phyloP scores from a whole-genome alignment of 2,113 vertebrate genomes.

The Dromas ardeola region DNA sequence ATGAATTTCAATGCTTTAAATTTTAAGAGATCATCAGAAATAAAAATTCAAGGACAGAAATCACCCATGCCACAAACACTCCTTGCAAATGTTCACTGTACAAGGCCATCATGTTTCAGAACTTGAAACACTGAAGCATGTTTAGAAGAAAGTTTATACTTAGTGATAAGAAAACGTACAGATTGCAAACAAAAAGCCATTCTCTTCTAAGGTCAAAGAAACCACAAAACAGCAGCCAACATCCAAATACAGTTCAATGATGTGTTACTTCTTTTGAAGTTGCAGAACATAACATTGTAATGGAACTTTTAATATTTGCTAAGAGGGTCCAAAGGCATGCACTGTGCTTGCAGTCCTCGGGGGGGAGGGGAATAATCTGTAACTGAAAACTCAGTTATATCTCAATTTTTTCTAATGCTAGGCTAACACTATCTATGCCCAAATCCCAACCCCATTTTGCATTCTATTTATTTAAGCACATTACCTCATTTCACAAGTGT shows the following conservation, averaged over 20 bases:
- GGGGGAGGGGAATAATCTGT: not conserved
- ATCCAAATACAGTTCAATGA: not conserved
- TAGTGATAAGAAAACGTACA: slow-evolving; percentile 12
- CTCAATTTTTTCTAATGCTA: not conserved
- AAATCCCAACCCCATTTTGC: not conserved
- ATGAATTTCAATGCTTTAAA: not conserved
- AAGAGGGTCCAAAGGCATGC: not conserved
- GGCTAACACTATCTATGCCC: not conserved
- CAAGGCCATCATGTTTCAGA: slow-evolving; percentile 38
- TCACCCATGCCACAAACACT: not conserved
- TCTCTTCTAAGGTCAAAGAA: slow-evolving; percentile 48
- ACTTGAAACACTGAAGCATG: slow-evolving; percentile 37
- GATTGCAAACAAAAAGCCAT: slow-evolving; percentile 44
- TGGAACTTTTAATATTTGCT: not conserved
- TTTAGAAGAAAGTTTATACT: not conserved
- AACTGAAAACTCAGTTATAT: not conserved
- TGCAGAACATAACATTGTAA: not conserved
- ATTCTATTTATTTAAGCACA: not conserved
- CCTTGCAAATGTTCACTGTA: not conserved
- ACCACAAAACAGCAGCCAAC: not conserved
- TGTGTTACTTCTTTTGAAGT: not conserved
- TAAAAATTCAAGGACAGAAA: slow-evolving; percentile 19
- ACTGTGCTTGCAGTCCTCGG: not conserved
- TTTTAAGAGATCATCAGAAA: not conserved
- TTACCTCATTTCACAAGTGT: not conserved